These are phyloP conservation scores for Chaetops frenatus DNA, from an alignment of 2,113 vertebrate species.

Conservation along the genomic window DNA sequence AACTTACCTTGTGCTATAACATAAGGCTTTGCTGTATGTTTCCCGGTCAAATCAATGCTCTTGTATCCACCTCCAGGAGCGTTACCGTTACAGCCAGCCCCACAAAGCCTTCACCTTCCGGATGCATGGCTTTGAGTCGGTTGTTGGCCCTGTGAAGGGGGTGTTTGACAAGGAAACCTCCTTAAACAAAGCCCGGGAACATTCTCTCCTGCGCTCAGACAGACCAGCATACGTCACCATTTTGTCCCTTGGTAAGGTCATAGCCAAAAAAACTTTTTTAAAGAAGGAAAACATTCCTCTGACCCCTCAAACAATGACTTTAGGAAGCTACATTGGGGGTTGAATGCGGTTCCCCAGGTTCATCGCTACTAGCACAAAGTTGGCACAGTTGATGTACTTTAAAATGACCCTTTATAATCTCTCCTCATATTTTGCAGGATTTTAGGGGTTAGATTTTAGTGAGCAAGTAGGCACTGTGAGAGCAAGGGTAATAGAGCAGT, in stretches of 20 bases:
- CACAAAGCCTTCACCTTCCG: constrained; percentile 97
- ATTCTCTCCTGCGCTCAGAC: constrained; percentile 93
- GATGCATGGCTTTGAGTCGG: constrained; percentile 96
- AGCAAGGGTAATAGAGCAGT: neutral
- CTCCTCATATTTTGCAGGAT: neutral
- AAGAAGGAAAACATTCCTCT: neutral
- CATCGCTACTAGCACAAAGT: neutral
- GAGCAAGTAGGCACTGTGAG: neutral
- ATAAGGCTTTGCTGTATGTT: neutral
- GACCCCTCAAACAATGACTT: neutral
- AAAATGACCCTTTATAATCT: neutral
- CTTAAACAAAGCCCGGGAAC: constrained; percentile 95
- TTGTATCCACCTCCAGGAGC: constrained; percentile 75
- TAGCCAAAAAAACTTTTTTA: neutral
- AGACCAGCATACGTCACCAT: constrained; percentile 96
- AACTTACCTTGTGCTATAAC: neutral
- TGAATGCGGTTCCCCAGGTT: neutral
- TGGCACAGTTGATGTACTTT: neutral
- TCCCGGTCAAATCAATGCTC: neutral
- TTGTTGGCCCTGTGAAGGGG: constrained; percentile 95
- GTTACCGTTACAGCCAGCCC: constrained; percentile 94
- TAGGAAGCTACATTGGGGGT: neutral
- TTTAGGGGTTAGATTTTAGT: neutral
- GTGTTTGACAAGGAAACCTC: constrained; percentile 99
- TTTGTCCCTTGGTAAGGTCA: constrained; percentile 86